Evolutionary conservation across 2,113 vertebrate species (phyloP), one percentile per base, ranked within the genome.

Genomic region (Protomyctophum bolini): DNA sequence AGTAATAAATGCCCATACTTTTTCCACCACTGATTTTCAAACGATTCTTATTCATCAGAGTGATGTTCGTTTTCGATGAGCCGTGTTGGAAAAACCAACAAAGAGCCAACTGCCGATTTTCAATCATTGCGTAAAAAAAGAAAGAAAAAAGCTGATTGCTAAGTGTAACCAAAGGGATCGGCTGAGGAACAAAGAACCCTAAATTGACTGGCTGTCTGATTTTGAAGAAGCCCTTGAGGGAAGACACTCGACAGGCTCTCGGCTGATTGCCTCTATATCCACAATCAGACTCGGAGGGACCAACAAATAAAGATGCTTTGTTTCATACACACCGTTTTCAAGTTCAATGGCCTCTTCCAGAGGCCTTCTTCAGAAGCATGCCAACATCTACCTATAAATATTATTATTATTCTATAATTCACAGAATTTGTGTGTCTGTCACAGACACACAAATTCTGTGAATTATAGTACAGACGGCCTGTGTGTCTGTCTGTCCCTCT

Each of bases 141-240:
- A 21, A 21, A 21, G 21, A 21, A 68, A 87, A 83, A 79, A 78
- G 80, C 77, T 89, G 89, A 91, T 91, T 90, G 82, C 79, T 0
- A 63, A 86, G 79, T 80, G 69, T 63, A 65, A 77, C 80, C 70
- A 77, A 63, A 79, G 73, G 60, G 14, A 45, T 29, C 1, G 33
- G 12, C 6, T 41, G n/a, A 62, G 75, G 78, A 68, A 68, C 12
- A 70, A 76, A 58, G 65, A 54, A 59, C 65, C 73, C 67, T 67
- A 75, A 83, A 41, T 74, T 69, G 63, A 76, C 64, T 45, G 68
- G 48, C 46, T 10, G 54, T 70, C 61, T 89, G 79, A 86, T 88
- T 86, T 72, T 65, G 59, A 80, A 71, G 73, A 84, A 84, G 54
- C 58, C 58, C 33, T 59, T 8, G 57, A 59, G 33, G 33, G 28